Evolutionary conservation across 2,888 invertebrate species (phyloP), one percentile per base, ranked within the genome.

Genomic region (Drosophila phalerata): DNA sequence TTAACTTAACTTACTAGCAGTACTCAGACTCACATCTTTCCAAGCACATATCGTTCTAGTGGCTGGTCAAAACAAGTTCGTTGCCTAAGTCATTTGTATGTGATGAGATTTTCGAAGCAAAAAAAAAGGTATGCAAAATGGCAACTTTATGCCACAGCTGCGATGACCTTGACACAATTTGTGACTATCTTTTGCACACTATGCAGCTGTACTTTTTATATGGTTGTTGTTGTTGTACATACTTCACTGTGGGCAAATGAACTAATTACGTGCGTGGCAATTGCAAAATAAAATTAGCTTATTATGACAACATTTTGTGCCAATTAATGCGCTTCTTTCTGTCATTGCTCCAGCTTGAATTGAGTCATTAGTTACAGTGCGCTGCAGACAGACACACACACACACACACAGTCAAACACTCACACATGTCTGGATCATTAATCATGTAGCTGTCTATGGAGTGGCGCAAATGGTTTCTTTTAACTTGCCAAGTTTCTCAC

Each of bases 91-190:
- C 70, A 68, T 77, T 77, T 60, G 79, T 77, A 42, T 72, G 49
- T 55, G 62, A 67, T 70, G 75, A 60, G 63, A 34, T 43, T 55
- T 28, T 55, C 58, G 73, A 65, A 52, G 68, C 70, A 47, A 45
- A 28, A 48, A 45, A 45, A 19, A 22, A 32, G 19, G 17, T 38
- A 69, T 71, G 77, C 77, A 58, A 78, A 78, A 72, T 69, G 57
- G 63, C 65, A 77, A 72, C 57, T 58, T 48, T 42, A 68, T 71
- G 74, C 74, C 47, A 58, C 49, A 45, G 47, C 52, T 43, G 45
- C 37, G 61, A n/a, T 68, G 82, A 85, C 77, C 83, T 85, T 84
- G 83, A 85, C 74, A 82, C 74, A 73, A 82, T 79, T 80, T 28
- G 10, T n/a, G 49, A 28, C 25, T 30, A 67, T 71, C 48, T 71